These are phyloP conservation scores for Turdus rufiventris DNA, from an alignment of 2,113 vertebrate genomes.

Conservation along the genomic window DNA sequence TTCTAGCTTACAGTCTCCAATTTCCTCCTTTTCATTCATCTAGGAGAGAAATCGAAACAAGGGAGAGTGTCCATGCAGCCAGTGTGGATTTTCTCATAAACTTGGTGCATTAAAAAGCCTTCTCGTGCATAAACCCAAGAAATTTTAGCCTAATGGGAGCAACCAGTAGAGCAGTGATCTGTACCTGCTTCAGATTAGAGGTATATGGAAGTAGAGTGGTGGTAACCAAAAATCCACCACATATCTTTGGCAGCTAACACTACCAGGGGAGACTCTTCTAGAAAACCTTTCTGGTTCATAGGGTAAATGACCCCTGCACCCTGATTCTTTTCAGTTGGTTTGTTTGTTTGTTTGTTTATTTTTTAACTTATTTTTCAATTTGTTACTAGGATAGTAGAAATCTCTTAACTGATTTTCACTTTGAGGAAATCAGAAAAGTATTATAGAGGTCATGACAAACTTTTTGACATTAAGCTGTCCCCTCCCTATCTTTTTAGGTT, in stretches of 20 bases:
- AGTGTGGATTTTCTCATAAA: background rate
- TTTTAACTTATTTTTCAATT: background rate
- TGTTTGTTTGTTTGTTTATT: too few relatives aligned
- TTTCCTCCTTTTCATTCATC: background rate
- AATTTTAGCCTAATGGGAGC: background rate
- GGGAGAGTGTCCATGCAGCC: background rate
- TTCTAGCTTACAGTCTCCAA: background rate
- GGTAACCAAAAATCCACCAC: background rate
- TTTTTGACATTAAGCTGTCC: background rate
- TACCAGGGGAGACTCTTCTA: background rate
- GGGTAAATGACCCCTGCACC: background rate
- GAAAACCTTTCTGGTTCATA: background rate
- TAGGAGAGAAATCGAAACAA: background rate
- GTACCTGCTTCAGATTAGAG: background rate
- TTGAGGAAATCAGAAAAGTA: background rate
- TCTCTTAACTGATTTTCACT: background rate
- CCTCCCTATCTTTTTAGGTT: slow-evolving; percentile 70
- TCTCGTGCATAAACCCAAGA: background rate
- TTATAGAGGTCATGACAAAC: background rate
- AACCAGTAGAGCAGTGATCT: background rate
- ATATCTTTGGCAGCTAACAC: background rate
- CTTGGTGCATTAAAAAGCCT: background rate
- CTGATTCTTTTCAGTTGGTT: background rate
- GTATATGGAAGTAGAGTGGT: background rate
- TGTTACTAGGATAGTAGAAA: background rate